Conservation (phyloP, 2,113 vertebrate genomes). For the Peromyscus polionotus region DNA sequence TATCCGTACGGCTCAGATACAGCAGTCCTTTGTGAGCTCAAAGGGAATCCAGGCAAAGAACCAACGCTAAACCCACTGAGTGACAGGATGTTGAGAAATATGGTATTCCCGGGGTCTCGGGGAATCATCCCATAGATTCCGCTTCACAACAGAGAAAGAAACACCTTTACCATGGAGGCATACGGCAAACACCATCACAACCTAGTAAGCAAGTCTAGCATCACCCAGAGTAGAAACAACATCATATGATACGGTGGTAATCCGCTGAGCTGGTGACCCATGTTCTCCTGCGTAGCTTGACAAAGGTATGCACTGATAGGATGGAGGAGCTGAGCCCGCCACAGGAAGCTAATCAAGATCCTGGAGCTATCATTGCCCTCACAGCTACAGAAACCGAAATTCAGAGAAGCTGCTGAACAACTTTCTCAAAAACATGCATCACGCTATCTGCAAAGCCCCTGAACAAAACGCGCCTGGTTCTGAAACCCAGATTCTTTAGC, state of each 20-base stretch:
- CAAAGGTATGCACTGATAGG: accelerated
- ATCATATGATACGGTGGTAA: neutral
- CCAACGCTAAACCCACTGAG: neutral
- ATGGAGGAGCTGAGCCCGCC: accelerated
- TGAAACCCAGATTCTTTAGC: neutral
- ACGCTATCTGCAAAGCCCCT: neutral
- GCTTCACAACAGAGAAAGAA: neutral
- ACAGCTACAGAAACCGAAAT: neutral
- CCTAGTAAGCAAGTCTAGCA: neutral
- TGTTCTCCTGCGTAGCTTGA: accelerated
- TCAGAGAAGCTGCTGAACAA: neutral
- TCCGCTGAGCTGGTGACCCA: neutral
- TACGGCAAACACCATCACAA: neutral
- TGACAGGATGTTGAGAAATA: neutral
- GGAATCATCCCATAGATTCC: neutral
- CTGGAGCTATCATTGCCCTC: accelerated
- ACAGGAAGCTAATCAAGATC: accelerated
- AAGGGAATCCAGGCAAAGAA: neutral
- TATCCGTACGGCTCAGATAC: neutral
- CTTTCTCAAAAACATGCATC: neutral
- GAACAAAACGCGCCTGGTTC: neutral
- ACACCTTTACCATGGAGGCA: neutral
- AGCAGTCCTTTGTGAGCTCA: neutral
- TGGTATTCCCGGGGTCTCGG: neutral
- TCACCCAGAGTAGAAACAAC: neutral